These are phyloP conservation scores for Agrilus mali DNA, from an alignment of 2,888 invertebrate genomes.

Conservation along the genomic window DNA sequence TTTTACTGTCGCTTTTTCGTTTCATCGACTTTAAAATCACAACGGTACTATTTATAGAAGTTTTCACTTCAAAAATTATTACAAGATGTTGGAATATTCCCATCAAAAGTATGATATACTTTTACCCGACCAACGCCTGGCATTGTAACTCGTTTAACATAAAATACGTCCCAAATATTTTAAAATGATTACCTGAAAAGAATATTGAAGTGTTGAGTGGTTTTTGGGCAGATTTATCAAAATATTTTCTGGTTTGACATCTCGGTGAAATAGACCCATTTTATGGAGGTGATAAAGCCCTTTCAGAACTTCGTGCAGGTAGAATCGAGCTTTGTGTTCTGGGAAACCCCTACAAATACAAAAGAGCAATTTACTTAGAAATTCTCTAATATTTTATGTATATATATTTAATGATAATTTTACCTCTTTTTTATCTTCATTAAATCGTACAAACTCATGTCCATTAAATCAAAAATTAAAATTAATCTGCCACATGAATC, in stretches of 20 bases:
- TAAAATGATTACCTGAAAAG: not conserved
- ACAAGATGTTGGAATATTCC: no score
- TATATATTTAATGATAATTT: no score
- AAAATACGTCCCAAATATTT: no score
- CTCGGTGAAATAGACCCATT: slow-evolving; percentile 51
- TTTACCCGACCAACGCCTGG: no score
- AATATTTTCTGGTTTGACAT: slow-evolving; percentile 61
- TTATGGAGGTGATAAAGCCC: slow-evolving; percentile 50
- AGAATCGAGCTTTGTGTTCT: slow-evolving; percentile 42
- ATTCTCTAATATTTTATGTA: no score
- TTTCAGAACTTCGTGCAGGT: slow-evolving; percentile 46
- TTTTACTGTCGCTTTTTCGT: no score
- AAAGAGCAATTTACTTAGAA: slow-evolving; percentile 16
- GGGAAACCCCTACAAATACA: slow-evolving; percentile 33
- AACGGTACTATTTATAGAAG: no score
- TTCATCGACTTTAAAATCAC: no score
- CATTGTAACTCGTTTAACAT: no score
- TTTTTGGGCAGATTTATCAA: slow-evolving; percentile 38
- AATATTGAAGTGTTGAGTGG: not conserved
- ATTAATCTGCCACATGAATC: slow-evolving; percentile 43
- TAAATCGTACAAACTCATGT: slow-evolving; percentile 54
- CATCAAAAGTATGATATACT: no score
- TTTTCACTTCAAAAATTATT: no score
- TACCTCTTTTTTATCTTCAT: slow-evolving; percentile 41
- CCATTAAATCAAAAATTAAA: slow-evolving; percentile 55